Evolutionary conservation across 2,113 vertebrate genomes (phyloP).

Genomic region (Hemibagrus wyckioides): DNA sequence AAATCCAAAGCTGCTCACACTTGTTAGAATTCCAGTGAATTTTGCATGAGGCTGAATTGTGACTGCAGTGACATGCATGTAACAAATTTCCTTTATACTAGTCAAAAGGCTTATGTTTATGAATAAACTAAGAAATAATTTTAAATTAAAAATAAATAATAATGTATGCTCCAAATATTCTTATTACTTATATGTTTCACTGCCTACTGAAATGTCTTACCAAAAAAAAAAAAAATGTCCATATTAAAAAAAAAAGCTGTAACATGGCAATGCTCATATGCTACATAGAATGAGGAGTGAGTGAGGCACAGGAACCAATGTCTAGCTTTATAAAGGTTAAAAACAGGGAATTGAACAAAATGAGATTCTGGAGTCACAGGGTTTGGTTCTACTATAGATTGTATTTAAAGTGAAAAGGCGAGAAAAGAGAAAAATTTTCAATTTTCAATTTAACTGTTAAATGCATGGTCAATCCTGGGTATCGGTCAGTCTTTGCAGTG

Average conservation of each 20-base stretch:
- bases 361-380: background rate
- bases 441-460: background rate
- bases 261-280: background rate
- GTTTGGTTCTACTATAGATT: background rate
- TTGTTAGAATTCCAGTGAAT: conserved; percentile 4
- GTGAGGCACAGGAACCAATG: background rate
- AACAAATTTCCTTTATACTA: background rate
- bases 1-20: background rate
- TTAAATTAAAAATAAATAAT: background rate
- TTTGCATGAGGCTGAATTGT: background rate
- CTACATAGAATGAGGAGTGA: background rate
- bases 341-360: background rate
- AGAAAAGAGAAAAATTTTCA: background rate
- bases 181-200: background rate
- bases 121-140: background rate
- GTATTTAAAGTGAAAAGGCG: background rate
- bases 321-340: background rate
- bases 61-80: background rate
- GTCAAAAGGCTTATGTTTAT: background rate
- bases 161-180: background rate
- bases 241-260: background rate
- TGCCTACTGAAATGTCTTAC: background rate
- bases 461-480: background rate
- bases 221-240: background rate
- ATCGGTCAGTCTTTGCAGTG: background rate